A percentile compares a stretch with the other conserved stretches of the same genome.
These are phyloP conservation scores for Calidris pygmaea DNA, from an alignment of 2,113 vertebrate species.

Conservation along the genomic window DNA sequence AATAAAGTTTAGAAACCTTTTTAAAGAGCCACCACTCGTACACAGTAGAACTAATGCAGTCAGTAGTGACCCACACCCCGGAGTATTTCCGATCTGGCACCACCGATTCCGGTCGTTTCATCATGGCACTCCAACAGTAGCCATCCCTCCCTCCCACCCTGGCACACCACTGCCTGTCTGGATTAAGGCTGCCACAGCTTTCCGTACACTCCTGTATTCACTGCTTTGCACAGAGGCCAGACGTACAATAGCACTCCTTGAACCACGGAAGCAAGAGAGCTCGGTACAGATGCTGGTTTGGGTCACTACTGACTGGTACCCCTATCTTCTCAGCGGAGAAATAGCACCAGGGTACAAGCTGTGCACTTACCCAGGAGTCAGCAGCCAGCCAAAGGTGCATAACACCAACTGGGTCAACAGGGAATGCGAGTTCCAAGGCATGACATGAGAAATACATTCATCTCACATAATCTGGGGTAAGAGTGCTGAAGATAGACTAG, in stretches of 20 bases:
- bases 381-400: constrained; percentile 70
- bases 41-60: neutral
- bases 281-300: neutral
- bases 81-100: neutral
- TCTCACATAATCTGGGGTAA: constrained; percentile 71
- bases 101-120: neutral
- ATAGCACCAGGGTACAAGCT: constrained; percentile 68
- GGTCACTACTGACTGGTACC: constrained; percentile 56
- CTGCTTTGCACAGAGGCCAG: neutral
- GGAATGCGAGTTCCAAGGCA: constrained; percentile 68
- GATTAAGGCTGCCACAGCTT: neutral
- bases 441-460: constrained; percentile 73
- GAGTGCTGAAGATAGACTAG: constrained; percentile 72
- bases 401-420: constrained; percentile 72
- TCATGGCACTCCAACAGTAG: neutral
- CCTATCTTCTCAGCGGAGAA: constrained; percentile 60
- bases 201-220: neutral
- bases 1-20: neutral
- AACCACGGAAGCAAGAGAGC: neutral
- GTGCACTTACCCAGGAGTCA: constrained; percentile 69
- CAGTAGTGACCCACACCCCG: constrained; percentile 6
- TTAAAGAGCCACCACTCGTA: neutral
- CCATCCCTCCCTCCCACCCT: neutral
- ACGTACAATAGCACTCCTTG: neutral
- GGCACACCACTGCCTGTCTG: neutral